Conservation (phyloP, 2,888 invertebrate species). For the Tolmerus cingulatus region DNA sequence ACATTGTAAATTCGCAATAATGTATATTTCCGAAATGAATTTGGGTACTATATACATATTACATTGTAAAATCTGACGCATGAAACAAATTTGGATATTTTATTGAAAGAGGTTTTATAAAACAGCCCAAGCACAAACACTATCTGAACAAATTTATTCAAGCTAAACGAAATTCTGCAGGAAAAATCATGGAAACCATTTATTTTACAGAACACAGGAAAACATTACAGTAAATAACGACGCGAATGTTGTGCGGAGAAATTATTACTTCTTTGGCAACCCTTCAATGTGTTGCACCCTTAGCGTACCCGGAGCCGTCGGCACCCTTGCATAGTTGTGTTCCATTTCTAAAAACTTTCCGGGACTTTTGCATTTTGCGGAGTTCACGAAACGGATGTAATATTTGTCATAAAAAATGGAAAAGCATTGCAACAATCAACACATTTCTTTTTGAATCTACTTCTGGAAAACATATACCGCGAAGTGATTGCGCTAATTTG, state of each 20-base stretch:
- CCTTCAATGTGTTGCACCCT: slow-evolving; percentile 1
- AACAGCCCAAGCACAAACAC: background rate
- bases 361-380: background rate
- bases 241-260: slow-evolving; percentile 26
- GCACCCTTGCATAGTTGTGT: background rate
- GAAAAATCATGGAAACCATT: slow-evolving; percentile 33
- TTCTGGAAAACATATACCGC: background rate
- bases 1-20: background rate
- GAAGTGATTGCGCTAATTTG: slow-evolving; percentile 2
- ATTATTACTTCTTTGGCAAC: slow-evolving; percentile 29
- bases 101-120: background rate
- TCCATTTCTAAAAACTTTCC: slow-evolving; percentile 1
- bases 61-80: background rate
- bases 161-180: slow-evolving; percentile 12
- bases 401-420: slow-evolving; percentile 39
- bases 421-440: slow-evolving; percentile 25
- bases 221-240: slow-evolving; percentile 38
- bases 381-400: slow-evolving; percentile 21
- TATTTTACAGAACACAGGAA: slow-evolving; percentile 35
- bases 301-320: background rate
- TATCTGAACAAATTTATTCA: slow-evolving; percentile 18
- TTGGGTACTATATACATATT: background rate
- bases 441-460: background rate
- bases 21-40: background rate
- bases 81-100: background rate